Percentiles rank a stretch among this genome's conserved stretches.
Evolutionary conservation across 2,888 invertebrate species (phyloP).

Genomic region (Omphaloscelis lunosa): DNA sequence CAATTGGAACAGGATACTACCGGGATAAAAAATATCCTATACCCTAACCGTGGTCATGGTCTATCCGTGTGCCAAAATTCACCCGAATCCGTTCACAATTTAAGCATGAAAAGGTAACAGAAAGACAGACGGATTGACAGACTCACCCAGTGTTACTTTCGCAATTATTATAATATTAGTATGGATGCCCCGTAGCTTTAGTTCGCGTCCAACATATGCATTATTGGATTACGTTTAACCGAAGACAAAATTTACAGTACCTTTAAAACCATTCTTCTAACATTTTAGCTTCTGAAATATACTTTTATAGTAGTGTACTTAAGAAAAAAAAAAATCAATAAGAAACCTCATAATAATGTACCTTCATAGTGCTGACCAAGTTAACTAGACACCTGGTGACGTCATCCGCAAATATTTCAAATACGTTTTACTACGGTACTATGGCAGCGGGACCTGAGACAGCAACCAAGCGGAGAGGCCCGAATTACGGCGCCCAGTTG

Average conservation of each 20-base stretch:
- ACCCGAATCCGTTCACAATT: not conserved
- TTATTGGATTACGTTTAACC: not conserved
- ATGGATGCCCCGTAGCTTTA: not conserved
- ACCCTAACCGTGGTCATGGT: not conserved
- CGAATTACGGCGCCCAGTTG: not conserved
- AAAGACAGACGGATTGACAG: not conserved
- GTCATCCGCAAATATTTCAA: not conserved
- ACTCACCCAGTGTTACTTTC: not conserved
- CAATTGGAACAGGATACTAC: not conserved
- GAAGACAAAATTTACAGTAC: not conserved
- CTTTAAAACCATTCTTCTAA: not conserved
- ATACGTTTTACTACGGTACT: not conserved
- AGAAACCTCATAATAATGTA: not conserved
- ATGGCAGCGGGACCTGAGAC: not conserved
- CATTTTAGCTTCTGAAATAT: not conserved
- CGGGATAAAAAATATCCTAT: not conserved
- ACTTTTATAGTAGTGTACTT: no score
- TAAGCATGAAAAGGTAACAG: not conserved
- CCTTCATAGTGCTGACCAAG: not conserved
- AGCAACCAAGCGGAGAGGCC: not conserved
- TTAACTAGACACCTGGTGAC: not conserved
- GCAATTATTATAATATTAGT: not conserved
- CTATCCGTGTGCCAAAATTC: not conserved
- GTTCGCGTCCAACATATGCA: not conserved
- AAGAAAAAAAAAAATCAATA: no score